Evolutionary conservation across 1,140 invertebrate genomes (phyloP).

Genomic region (Ephestia elutella): DNA sequence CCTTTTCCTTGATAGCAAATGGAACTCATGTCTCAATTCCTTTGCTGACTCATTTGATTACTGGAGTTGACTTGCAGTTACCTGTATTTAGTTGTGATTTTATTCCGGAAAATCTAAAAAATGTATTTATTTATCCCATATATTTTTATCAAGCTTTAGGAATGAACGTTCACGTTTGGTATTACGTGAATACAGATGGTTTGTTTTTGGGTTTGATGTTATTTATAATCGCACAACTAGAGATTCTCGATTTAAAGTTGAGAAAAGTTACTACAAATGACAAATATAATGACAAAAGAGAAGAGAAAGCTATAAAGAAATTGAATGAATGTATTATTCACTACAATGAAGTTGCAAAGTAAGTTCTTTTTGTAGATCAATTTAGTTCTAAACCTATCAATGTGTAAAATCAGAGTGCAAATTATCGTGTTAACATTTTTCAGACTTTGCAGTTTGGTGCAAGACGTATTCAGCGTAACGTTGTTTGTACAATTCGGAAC

Average conservation of each 20-base stretch:
- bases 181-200: slow-evolving; percentile 44
- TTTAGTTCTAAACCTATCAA: no score
- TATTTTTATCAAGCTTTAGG: slow-evolving; percentile 52
- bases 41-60: slow-evolving; percentile 36
- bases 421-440: slow-evolving; percentile 24
- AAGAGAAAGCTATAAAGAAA: slow-evolving; percentile 20
- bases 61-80: slow-evolving; percentile 25
- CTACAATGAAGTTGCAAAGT: slow-evolving; percentile 39
- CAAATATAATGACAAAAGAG: slow-evolving; percentile 8
- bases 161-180: slow-evolving; percentile 44
- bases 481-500: slow-evolving; percentile 50
- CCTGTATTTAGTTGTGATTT: slow-evolving; percentile 47
- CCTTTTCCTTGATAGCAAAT: slow-evolving; percentile 35
- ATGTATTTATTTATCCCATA: slow-evolving; percentile 35
- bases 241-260: slow-evolving; percentile 44
- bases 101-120: slow-evolving; percentile 29
- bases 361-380: slow-evolving; percentile 4
- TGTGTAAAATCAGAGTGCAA: no score
- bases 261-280: slow-evolving; percentile 21
- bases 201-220: slow-evolving; percentile 51
- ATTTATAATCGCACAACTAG: slow-evolving; percentile 45
- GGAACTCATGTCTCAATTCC: slow-evolving; percentile 35
- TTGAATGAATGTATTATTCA: slow-evolving; percentile 42
- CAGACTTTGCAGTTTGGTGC: slow-evolving; percentile 47
- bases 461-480: slow-evolving; percentile 43